Percentiles rank a stretch among this genome's conserved stretches.
phyloP scores from a whole-genome alignment of 2,888 invertebrate species.

The Dolichomitus sp. region DNA sequence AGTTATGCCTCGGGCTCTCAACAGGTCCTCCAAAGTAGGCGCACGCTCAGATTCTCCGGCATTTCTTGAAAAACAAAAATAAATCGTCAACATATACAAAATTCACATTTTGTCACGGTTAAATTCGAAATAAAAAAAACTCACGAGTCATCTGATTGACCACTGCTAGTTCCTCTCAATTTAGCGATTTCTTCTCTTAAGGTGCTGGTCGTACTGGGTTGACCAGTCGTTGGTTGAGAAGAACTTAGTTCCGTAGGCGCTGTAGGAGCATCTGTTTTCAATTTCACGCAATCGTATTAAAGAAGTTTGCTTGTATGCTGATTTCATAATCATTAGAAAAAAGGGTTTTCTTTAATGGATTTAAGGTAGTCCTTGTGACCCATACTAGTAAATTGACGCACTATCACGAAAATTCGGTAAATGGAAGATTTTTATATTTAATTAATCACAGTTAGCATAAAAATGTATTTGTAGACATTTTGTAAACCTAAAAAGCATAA shows the following conservation, averaged over 20 bases:
- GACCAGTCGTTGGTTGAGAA: constrained; percentile 58
- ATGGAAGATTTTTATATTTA: too few relatives aligned
- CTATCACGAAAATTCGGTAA: too few relatives aligned
- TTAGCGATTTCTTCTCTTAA: constrained; percentile 51
- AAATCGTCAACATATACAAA: not conserved
- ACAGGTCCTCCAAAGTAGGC: constrained; percentile 50
- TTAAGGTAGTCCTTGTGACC: too few relatives aligned
- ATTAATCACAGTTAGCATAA: too few relatives aligned
- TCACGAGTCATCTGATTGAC: constrained; percentile 23
- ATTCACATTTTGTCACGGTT: not conserved
- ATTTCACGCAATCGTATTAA: not conserved
- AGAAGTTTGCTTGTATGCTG: not conserved
- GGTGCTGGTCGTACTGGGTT: constrained; percentile 16
- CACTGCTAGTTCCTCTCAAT: constrained; percentile 3
- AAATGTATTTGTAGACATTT: too few relatives aligned
- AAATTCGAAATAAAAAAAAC: constrained; percentile 1
- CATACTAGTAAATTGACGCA: too few relatives aligned
- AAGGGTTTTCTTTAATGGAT: not conserved
- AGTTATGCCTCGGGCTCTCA: constrained; percentile 51
- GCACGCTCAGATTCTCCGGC: constrained; percentile 15
- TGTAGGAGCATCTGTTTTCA: constrained; percentile 68
- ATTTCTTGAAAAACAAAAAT: not conserved
- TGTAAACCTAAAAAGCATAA: too few relatives aligned
- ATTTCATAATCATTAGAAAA: not conserved
- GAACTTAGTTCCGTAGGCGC: constrained; percentile 67